Evolutionary conservation across 2,888 invertebrate species (phyloP), one percentile per base, ranked within the genome.

Genomic region (Andrena camellia): DNA sequence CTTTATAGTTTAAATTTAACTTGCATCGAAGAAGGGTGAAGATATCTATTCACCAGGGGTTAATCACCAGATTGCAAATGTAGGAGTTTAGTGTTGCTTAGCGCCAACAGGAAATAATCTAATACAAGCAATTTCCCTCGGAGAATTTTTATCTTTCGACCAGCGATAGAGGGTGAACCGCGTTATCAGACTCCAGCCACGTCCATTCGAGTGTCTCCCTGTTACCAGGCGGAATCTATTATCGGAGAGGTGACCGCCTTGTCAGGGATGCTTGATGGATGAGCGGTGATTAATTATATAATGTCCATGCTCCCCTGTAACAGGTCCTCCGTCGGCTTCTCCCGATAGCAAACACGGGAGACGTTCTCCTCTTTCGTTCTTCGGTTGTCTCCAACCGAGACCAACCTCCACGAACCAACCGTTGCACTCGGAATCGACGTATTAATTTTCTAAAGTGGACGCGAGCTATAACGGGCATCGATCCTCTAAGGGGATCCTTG

Each of bases 251-350:
- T 90, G 92, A 91, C 91, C 90, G 71, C 66, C 83, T 87, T 86
- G 92, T 91, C 92, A 89, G 78, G 84, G 85, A 82, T 73, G 75
- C 81, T 79, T 93, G 93, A 93, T 93, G 88, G 92, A 93, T 93
- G 90, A 91, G 83, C 86, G 90, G 92, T 91, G 91, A 93, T 93
- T 93, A 93, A 93, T 93, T 92, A 93, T 92, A 90, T 82, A 87
- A 86, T 90, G 92, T 91, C 91, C 90, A 77, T 10, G 79, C 79
- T 70, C 66, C 29, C 42, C 72, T 54, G 75, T 67, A 66, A 66
- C 80, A 59, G 62, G 35, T 66, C 62, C 59, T 68, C 52, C 69
- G 52, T 48, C 52, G 68, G 69, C 42, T 73, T 67, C 54, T 57
- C 80, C 68, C 57, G 66, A 71, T 31, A 42, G 83, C 69, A 83